These are phyloP conservation scores for Erynnis tages DNA, from an alignment of 2,888 invertebrate genomes.

Conservation along the genomic window DNA sequence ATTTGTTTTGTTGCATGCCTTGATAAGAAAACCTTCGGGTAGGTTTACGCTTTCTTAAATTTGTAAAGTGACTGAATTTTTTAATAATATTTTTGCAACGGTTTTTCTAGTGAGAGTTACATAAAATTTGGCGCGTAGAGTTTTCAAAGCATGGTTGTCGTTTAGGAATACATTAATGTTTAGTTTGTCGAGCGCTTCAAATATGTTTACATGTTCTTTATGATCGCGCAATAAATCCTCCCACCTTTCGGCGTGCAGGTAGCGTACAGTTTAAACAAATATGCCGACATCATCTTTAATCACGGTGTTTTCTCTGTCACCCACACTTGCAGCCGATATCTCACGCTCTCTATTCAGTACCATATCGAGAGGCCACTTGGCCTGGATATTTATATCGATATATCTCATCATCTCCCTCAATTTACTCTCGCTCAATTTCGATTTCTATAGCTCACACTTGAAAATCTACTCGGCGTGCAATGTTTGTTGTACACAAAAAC, in stretches of 20 bases:
- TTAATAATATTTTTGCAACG: neutral
- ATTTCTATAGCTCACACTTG: conserved; percentile 1
- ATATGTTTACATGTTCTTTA: conserved; percentile 10
- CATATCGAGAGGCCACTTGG: conserved; percentile 22
- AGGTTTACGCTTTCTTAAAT: conserved; percentile 6
- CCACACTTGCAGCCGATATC: conserved; percentile 32
- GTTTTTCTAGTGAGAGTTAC: neutral
- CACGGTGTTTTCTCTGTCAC: conserved; percentile 35
- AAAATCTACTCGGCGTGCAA: too few relatives aligned
- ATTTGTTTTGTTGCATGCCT: conserved; percentile 13
- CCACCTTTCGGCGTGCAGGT: conserved; percentile 6
- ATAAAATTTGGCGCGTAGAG: neutral
- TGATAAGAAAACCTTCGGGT: neutral
- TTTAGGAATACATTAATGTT: conserved; percentile 2
- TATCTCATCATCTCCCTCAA: conserved; percentile 8
- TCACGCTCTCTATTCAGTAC: conserved; percentile 30
- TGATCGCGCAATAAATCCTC: conserved; percentile 14
- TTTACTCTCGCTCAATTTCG: conserved; percentile 10
- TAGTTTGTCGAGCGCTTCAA: neutral
- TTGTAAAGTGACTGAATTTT: neutral
- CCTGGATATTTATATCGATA: conserved; percentile 23
- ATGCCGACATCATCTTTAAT: conserved; percentile 31
- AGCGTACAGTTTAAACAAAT: conserved; percentile 24
- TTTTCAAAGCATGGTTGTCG: neutral
- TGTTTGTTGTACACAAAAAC: too few relatives aligned